Evolutionary conservation across 2,113 vertebrate species (phyloP).

Genomic region (Gnathonemus longibarbis): DNA sequence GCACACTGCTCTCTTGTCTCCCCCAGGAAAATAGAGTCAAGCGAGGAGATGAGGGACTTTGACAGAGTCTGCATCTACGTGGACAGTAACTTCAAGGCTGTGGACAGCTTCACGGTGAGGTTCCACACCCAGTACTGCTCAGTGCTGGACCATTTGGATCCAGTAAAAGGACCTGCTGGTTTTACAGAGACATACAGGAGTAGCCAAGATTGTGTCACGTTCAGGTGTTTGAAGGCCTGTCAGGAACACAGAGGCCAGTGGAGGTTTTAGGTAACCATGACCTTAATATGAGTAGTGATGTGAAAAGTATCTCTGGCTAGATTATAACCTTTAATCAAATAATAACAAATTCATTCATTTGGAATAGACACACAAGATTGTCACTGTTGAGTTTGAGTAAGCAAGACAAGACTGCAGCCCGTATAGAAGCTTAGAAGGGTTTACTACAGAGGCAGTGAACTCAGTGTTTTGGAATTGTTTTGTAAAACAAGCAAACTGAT

Average conservation of each 20-base stretch:
- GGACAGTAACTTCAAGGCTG: slow-evolving; percentile 57
- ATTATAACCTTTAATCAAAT: neutral
- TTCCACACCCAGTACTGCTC: neutral
- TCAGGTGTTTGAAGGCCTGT: neutral
- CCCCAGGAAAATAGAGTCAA: slow-evolving; percentile 56
- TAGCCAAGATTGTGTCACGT: neutral
- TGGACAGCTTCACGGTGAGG: slow-evolving; percentile 66
- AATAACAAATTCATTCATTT: neutral
- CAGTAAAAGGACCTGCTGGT: neutral
- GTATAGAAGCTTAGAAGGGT: neutral
- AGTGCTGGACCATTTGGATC: neutral
- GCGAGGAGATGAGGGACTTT: slow-evolving; percentile 61
- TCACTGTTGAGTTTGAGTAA: neutral
- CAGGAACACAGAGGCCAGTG: neutral
- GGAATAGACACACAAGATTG: neutral
- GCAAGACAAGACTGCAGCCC: neutral
- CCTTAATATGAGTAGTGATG: neutral
- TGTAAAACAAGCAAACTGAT: neutral
- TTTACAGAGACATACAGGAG: neutral
- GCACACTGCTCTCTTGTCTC: neutral
- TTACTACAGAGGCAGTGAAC: neutral
- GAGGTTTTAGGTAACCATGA: neutral
- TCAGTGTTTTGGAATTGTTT: neutral
- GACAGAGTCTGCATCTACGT: slow-evolving; percentile 59
- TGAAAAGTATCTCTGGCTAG: neutral